phyloP scores from a whole-genome alignment of 1,140 invertebrate genomes.

The Meloidogyne exigua region DNA sequence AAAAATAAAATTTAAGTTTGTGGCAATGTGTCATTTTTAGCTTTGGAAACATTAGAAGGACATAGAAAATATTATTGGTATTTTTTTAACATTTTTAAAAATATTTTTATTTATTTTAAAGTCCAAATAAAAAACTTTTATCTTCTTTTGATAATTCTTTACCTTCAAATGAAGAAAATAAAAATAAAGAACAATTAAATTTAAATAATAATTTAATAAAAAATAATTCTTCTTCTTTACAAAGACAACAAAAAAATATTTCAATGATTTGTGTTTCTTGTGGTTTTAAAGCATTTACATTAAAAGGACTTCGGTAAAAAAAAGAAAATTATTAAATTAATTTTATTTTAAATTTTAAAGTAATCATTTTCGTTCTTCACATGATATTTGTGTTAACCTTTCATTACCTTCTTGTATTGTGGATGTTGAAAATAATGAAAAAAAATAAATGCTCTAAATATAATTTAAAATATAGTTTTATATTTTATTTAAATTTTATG shows the following conservation, averaged over 20 bases:
- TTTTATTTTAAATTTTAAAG: background rate
- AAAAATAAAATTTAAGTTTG: constrained; percentile 10
- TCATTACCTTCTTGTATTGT: background rate
- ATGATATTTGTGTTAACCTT: background rate
- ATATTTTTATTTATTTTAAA: background rate
- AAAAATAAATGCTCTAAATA: background rate
- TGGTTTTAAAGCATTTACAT: constrained; percentile 14
- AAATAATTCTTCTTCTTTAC: background rate
- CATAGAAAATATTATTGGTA: constrained; percentile 25
- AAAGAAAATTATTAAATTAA: too few species aligned
- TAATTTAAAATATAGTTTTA: background rate
- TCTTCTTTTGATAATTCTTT: too few species aligned
- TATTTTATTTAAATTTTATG: background rate
- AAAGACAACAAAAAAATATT: constrained; percentile 10
- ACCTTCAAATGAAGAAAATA: background rate
- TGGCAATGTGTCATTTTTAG: constrained; percentile 21
- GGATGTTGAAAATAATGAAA: background rate
- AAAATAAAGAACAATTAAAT: background rate
- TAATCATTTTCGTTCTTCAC: background rate
- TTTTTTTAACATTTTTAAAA: background rate
- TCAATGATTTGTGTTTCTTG: constrained; percentile 19
- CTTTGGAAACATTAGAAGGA: constrained; percentile 16
- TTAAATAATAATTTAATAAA: background rate
- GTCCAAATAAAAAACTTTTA: too few species aligned
- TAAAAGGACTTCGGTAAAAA: constrained; percentile 23